Conservation (phyloP, 2,113 vertebrate genomes). For the Anseranas semipalmata region DNA sequence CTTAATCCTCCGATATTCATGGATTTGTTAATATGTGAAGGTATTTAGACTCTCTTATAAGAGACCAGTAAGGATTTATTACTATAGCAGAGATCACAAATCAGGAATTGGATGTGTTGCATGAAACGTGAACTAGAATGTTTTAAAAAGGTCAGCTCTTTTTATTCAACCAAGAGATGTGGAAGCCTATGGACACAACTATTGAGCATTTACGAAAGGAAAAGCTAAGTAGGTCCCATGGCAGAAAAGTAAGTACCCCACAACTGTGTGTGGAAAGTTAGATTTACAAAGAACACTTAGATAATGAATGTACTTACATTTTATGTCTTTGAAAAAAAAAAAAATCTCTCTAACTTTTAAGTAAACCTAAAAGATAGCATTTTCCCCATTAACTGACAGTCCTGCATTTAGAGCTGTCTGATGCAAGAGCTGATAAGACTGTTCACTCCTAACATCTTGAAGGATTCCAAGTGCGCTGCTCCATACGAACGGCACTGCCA, state of each 20-base stretch:
- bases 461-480: not conserved
- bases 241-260: not conserved
- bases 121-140: not conserved
- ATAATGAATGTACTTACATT: not conserved
- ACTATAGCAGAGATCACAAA: not conserved
- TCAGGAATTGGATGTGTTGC: not conserved
- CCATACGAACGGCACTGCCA: not conserved
- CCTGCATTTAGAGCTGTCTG: not conserved
- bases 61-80: not conserved
- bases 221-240: not conserved
- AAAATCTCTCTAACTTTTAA: not conserved
- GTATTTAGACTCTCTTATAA: not conserved
- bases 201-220: not conserved
- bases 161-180: not conserved
- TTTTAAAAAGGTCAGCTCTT: not conserved
- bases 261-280: not conserved
- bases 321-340: not conserved
- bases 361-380: not conserved
- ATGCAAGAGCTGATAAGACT: not conserved
- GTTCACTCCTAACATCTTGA: not conserved
- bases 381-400: not conserved
- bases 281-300: not conserved
- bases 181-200: not conserved
- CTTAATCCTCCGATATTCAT: not conserved
- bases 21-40: not conserved